Percentiles rank a stretch among this genome's conserved stretches.
These are phyloP conservation scores for Mobula birostris DNA, from an alignment of 2,113 vertebrate species.

Conservation along the genomic window DNA sequence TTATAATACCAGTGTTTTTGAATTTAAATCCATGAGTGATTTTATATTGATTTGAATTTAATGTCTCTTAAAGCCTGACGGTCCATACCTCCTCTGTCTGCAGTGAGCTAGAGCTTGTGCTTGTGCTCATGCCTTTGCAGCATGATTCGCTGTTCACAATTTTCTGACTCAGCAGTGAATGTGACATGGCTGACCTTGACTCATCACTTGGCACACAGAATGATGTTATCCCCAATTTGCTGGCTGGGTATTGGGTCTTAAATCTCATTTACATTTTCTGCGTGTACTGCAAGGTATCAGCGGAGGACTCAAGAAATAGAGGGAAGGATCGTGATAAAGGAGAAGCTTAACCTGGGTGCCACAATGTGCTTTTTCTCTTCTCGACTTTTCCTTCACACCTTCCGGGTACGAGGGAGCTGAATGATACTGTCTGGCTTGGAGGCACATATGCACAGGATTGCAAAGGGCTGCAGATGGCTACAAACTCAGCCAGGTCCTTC, in stretches of 20 bases:
- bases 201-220: too few species aligned
- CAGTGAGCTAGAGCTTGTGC: too few species aligned
- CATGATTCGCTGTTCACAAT: too few species aligned
- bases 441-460: too few species aligned
- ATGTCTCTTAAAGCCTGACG: too few species aligned
- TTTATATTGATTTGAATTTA: not conserved
- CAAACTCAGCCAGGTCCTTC: too few species aligned
- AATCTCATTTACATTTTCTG: not conserved
- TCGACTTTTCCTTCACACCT: not conserved
- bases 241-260: not conserved
- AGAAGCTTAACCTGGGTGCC: not conserved
- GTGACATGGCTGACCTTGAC: too few species aligned
- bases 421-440: not conserved
- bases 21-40: not conserved
- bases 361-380: not conserved
- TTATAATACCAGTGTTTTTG: not conserved
- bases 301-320: not conserved
- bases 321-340: not conserved
- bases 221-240: not conserved
- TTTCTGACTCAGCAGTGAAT: too few species aligned
- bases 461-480: too few species aligned
- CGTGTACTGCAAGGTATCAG: not conserved
- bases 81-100: not conserved
- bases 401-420: not conserved
- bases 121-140: too few species aligned